Evolutionary conservation across 2,888 invertebrate species (phyloP), one percentile per base, ranked within the genome.

Genomic region (Thymelicus acteon): DNA sequence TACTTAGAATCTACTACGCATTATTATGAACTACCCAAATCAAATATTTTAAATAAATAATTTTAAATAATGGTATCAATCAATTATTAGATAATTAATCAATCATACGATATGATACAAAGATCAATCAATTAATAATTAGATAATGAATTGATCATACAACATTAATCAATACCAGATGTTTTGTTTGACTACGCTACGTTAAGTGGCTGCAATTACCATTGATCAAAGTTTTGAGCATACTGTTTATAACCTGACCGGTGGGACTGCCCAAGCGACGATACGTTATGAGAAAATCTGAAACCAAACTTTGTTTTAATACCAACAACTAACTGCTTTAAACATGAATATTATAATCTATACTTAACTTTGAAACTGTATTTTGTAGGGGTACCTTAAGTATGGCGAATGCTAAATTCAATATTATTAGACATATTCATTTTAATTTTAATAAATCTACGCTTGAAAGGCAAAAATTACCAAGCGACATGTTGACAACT

Each of bases 241-340:
- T 79, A 80, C 79, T 78, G 78, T 84, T 86, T 75, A 90, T 75
- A 63, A 91, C 84, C 78, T 88, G 88, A 77, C 86, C 84, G 72
- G 89, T 85, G 52, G 89, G 87, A 80, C 82, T 85, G 77, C 84
- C 79, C 78, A 80, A 74, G 73, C 85, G 84, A 77, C 84, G 85
- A 80, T 85, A 88, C 73, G 76, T 75, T 74, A 91, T 75, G 79
- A 93, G 86, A 85, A 88, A 82, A 90, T 93, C 92, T 93, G 92
- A 88, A 93, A 92, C 73, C 77, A 92, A 90, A 87, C 78, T 81
- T 40, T 19, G 5, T 44, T 61, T 61, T 61, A 61, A 19, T 61
- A 57, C 12, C 31, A 31, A 57, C 57, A 12, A 57, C 7, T 57
- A n/a, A 57, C 4, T 39, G 39, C 39, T 3, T 7, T 54, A 24